phyloP scores from a whole-genome alignment of 2,113 vertebrate genomes.

The Centrocercus urophasianus region DNA sequence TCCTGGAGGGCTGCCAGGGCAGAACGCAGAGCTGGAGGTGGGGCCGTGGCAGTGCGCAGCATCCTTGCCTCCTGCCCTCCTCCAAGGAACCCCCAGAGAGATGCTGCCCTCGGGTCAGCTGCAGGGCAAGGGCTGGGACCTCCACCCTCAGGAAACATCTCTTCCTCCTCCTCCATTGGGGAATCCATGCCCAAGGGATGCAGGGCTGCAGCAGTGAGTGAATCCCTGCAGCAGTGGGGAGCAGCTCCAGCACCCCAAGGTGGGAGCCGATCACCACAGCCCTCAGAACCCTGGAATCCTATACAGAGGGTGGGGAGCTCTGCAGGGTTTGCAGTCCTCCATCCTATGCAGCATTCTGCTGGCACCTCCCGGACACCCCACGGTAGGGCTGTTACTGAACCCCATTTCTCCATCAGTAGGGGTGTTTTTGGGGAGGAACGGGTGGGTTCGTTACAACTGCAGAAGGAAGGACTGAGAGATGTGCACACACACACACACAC shows the following conservation, averaged over 20 bases:
- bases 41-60: conserved; percentile 39
- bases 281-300: accelerated
- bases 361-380: not conserved
- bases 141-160: not conserved
- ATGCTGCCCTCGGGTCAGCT: not conserved
- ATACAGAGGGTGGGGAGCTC: not conserved
- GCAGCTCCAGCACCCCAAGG: not conserved
- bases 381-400: not conserved
- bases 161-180: not conserved
- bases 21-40: conserved; percentile 25
- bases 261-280: not conserved
- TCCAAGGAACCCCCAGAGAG: not conserved
- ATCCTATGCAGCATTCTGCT: conserved; percentile 53
- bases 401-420: accelerated
- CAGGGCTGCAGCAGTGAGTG: not conserved
- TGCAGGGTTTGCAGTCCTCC: not conserved
- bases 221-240: not conserved
- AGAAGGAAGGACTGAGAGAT: too few relatives aligned
- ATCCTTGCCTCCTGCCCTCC: not conserved
- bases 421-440: not conserved
- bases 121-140: not conserved
- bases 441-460: not conserved
- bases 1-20: conserved; percentile 63
- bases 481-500: too few relatives aligned
- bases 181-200: not conserved